Evolutionary conservation across 2,113 vertebrate species (phyloP).

Genomic region (Prochilodus magdalenae): DNA sequence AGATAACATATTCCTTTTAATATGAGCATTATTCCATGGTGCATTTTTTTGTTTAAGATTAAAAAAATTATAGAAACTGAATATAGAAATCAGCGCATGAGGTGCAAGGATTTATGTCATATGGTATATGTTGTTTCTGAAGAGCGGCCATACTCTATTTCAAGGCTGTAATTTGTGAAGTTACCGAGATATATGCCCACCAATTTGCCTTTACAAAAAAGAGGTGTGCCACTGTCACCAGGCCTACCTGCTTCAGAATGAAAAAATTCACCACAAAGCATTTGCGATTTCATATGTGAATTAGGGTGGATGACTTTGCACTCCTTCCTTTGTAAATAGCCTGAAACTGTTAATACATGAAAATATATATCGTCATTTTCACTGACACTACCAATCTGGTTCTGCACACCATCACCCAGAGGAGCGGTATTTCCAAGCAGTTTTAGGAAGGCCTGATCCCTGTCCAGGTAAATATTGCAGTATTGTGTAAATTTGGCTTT

Average conservation of each 20-base stretch:
- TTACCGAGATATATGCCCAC: background rate
- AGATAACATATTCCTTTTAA: too few relatives aligned
- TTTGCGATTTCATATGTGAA: background rate
- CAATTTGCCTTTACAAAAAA: slow-evolving; percentile 11
- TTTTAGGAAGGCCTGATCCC: slow-evolving; percentile 29
- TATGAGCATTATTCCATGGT: too few relatives aligned
- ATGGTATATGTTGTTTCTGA: background rate
- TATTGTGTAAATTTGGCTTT: background rate
- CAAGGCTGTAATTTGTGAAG: background rate
- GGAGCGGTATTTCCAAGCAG: background rate
- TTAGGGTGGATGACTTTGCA: background rate
- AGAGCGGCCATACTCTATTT: background rate
- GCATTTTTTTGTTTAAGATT: too few relatives aligned
- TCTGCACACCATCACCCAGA: slow-evolving; percentile 18
- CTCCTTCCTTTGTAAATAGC: background rate
- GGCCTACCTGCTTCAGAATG: slow-evolving; percentile 2
- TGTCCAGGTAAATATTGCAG: background rate
- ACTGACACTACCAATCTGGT: background rate
- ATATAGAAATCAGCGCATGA: background rate
- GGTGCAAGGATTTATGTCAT: background rate
- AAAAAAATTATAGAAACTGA: too few relatives aligned
- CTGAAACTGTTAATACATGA: background rate
- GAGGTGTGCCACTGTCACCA: slow-evolving; percentile 44
- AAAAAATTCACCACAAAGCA: background rate
- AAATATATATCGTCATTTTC: background rate